Evolutionary conservation across 2,113 vertebrate genomes (phyloP), one percentile per base, ranked within the genome.

Genomic region (Cynoglossus semilaevis): DNA sequence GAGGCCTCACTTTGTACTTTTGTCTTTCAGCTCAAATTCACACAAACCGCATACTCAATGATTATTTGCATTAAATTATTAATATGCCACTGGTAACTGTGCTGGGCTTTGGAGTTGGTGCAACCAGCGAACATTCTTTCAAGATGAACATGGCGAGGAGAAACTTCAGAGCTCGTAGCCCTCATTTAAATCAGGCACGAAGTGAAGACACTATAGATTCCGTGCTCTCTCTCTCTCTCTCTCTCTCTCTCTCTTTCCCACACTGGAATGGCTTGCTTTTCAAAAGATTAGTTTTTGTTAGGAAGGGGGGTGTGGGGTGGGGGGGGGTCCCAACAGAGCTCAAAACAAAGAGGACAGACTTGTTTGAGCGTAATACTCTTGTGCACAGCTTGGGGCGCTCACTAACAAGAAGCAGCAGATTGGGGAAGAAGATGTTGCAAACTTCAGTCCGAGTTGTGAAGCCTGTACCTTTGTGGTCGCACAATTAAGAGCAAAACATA

Each of bases 41-140:
- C 70, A 81, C 82, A 88, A 88, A 88, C 80, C 58, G 82, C 79
- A 89, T 87, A 82, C 82, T 81, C 80, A 83, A 89, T 90, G 79
- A 87, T 90, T 88, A 86, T 90, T 89, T 90, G 84, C 76, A 81
- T 87, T 89, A 85, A 88, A 89, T 91, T 86, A 87, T 90, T 88
- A 84, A 90, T 89, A 85, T 77, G 63, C 72, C 79, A 74, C 80
- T 87, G 82, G 85, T 85, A 88, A 88, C 82, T 83, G 80, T 68
- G 82, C 78, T 71, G 81, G 80, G 79, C 84, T 85, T 89, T 88
- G 84, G 84, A 88, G 86, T 86, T 80, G 46, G 83, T 69, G 82
- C 79, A 82, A 78, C 75, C 68, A 60, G 81, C 67, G 38, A 77
- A 55, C 74, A 82, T 87, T 88, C 87, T 87, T 89, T 88, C 83